Base-by-base conservation (phyloP, 2,797 vertebrate species). In the Salmo trutta region DNA sequence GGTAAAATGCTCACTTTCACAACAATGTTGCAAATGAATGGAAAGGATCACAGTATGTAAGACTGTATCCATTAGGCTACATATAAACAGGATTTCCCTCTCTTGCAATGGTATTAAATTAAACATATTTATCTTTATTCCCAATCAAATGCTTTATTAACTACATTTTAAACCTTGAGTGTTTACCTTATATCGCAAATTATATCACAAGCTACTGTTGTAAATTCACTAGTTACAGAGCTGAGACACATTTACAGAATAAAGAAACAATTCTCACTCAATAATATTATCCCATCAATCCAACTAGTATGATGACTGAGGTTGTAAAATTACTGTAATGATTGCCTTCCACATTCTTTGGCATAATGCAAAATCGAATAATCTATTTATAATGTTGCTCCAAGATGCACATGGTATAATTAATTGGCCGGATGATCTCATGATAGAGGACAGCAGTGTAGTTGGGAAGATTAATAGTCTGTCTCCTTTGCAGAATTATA, bases 1-100 rank as follows among this genome's bases (percentile, higher is more conserved):
- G 93, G 92, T 93, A 93, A 89, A 68, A 68, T 36, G 29, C 17
- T 68, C 29, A 33, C 14, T 16, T 17, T 67, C 65, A 68, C 14
- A 68, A 68, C 66, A 68, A 33, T 68, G 64, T 66, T 66, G 27
- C 64, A 29, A 31, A 66, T 66, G 16, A 16, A 68, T 5, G 10
- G 33, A 33, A 29, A 65, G 10, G 24, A 56, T 56, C 17, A 19
- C 53, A 56, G 19, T 16, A 56, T 19, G 53, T 16, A 56, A 56
- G 5, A 56, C 15, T 16, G 53, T 24, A 24, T 64, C 12, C 59
- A 27, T 19, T 16, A 56, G 59, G 8, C 24, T 64, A 64, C 21
- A 64, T 21, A 71, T 4, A 16, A 3, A 21, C 69, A 14, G 19
- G 10, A 24, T 71, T 71, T 10, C 21, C 21, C 21, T 24, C 8